A percentile compares a stretch with the other conserved stretches of the same genome.
These are phyloP conservation scores for Thinocorus orbignyianus DNA, from an alignment of 2,113 vertebrate genomes.

Conservation along the genomic window DNA sequence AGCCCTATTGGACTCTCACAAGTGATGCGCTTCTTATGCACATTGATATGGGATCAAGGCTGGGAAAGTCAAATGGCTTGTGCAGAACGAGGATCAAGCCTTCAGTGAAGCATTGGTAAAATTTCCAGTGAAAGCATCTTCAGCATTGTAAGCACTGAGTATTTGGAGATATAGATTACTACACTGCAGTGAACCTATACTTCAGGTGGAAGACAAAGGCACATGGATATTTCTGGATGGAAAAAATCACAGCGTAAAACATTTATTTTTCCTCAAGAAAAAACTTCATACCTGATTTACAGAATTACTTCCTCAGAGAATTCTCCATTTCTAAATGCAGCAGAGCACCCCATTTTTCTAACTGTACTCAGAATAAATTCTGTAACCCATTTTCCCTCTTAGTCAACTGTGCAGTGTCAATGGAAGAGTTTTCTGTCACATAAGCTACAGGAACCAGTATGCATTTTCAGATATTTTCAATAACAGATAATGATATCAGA, in stretches of 20 bases:
- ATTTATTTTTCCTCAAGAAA: background rate
- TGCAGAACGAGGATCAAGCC: background rate
- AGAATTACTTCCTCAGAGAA: background rate
- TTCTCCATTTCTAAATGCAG: background rate
- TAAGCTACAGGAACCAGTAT: background rate
- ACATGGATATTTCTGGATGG: background rate
- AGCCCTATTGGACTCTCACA: background rate
- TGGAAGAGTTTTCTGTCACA: background rate
- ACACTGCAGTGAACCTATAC: background rate
- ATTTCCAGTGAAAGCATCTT: background rate
- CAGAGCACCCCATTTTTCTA: background rate
- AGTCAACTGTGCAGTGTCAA: background rate
- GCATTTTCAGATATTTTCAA: background rate
- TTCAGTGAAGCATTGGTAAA: background rate
- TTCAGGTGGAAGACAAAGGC: background rate
- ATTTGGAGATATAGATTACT: background rate
- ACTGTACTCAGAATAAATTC: background rate
- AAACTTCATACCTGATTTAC: background rate
- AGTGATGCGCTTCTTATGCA: background rate
- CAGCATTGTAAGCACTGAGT: fast-evolving
- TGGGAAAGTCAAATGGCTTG: background rate
- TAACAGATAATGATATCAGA: background rate
- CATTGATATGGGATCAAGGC: background rate
- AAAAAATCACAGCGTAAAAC: background rate
- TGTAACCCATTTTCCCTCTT: background rate